Conservation (phyloP, 1,140 invertebrate species). For the Zaprionus africanus region DNA sequence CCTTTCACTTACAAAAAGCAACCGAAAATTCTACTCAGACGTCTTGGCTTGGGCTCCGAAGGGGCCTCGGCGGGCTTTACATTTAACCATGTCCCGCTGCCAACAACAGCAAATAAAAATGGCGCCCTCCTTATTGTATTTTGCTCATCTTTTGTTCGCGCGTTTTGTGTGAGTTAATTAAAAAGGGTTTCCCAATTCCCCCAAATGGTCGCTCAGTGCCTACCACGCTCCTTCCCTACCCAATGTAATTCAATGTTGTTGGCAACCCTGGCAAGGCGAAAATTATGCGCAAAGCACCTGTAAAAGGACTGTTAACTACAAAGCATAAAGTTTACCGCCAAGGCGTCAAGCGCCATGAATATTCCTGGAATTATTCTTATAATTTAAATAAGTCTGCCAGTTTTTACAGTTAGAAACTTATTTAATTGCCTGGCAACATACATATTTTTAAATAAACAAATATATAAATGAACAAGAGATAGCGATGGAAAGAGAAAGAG, state of each 20-base stretch:
- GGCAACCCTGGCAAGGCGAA: not conserved
- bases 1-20: not conserved
- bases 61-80: conserved; percentile 13
- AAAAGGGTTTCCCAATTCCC: conserved; percentile 63
- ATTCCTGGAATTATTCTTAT: not conserved
- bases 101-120: conserved; percentile 65
- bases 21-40: conserved; percentile 6
- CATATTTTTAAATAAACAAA: not conserved
- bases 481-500: too few species aligned
- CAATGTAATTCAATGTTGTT: not conserved
- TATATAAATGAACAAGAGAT: too few species aligned
- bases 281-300: conserved; percentile 1
- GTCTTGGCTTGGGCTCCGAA: conserved; percentile 15
- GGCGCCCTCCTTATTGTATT: conserved; percentile 39
- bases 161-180: conserved; percentile 77
- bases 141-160: conserved; percentile 57
- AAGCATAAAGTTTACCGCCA: not conserved
- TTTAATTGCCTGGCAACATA: not conserved
- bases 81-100: conserved; percentile 39
- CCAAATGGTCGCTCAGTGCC: not conserved
- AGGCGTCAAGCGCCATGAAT: not conserved
- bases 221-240: not conserved
- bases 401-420: not conserved
- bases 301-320: not conserved
- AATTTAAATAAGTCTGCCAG: not conserved